Evolutionary conservation across 2,113 vertebrate species (phyloP).

Genomic region (Puffinus mauretanicus): DNA sequence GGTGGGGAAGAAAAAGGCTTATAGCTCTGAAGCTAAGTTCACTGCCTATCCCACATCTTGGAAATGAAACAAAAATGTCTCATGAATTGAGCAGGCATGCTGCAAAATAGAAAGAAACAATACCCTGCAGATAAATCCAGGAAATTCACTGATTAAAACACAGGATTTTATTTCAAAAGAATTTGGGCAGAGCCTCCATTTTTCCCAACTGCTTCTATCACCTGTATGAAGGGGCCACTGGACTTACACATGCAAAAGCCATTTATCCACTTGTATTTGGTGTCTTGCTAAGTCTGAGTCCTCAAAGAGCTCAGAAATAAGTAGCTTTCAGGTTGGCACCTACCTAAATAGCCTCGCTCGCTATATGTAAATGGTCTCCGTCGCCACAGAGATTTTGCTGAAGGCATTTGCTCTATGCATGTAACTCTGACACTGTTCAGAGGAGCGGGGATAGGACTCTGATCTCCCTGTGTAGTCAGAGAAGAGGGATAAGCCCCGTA

Average conservation of each 20-base stretch:
- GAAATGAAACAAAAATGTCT: constrained; percentile 26
- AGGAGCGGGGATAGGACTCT: not conserved
- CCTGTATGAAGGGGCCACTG: not conserved
- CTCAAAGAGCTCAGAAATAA: constrained; percentile 47
- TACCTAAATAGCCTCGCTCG: not conserved
- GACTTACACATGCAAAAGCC: constrained; percentile 1
- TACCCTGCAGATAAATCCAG: not conserved
- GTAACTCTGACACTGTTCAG: not conserved
- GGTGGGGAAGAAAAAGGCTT: not conserved
- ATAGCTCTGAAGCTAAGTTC: not conserved
- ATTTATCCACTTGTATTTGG: constrained; percentile 10
- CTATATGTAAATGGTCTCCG: not conserved
- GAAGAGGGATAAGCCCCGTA: constrained; percentile 15
- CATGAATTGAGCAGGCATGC: not conserved
- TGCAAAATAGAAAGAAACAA: constrained; percentile 7
- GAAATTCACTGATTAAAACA: not conserved
- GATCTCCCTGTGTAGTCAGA: not conserved
- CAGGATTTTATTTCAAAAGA: not conserved
- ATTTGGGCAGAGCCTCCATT: not conserved
- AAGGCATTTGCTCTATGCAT: not conserved
- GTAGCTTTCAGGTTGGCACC: constrained; percentile 37
- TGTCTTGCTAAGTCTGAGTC: not conserved
- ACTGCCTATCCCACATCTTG: constrained; percentile 16
- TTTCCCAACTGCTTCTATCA: not conserved
- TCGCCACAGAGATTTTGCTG: not conserved